Percentiles rank a stretch among this genome's conserved stretches.
Conservation (phyloP, 2,797 vertebrate species). For the Cirrhinus mrigala region DNA sequence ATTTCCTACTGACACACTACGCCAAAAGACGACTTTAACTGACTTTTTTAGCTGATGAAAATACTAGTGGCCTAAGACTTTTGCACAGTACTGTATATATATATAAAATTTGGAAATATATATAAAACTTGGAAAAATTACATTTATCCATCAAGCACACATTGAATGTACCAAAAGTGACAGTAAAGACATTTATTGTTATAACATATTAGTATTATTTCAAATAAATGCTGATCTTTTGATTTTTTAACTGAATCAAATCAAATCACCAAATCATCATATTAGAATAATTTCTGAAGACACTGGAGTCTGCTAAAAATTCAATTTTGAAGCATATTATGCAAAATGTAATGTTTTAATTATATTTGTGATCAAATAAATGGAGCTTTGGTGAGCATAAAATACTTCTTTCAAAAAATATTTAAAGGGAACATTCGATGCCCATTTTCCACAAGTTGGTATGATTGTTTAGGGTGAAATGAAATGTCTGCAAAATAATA, state of each 20-base stretch:
- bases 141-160: neutral
- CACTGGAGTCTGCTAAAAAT: neutral
- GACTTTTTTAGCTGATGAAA: too few relatives aligned
- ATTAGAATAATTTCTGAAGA: neutral
- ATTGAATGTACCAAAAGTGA: neutral
- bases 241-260: neutral
- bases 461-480: too few relatives aligned
- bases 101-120: too few relatives aligned
- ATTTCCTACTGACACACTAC: too few relatives aligned
- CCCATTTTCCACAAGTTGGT: too few relatives aligned
- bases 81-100: too few relatives aligned
- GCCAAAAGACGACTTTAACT: too few relatives aligned
- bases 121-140: too few relatives aligned
- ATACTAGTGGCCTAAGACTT: too few relatives aligned
- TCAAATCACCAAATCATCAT: too few relatives aligned
- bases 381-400: neutral
- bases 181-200: neutral
- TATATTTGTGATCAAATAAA: neutral
- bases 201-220: neutral
- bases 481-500: too few relatives aligned
- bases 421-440: too few relatives aligned
- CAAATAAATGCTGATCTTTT: neutral
- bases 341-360: neutral
- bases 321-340: neutral
- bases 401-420: neutral